Conservation (phyloP, 2,113 vertebrate species). For the Forbesichthys papilliferus region DNA sequence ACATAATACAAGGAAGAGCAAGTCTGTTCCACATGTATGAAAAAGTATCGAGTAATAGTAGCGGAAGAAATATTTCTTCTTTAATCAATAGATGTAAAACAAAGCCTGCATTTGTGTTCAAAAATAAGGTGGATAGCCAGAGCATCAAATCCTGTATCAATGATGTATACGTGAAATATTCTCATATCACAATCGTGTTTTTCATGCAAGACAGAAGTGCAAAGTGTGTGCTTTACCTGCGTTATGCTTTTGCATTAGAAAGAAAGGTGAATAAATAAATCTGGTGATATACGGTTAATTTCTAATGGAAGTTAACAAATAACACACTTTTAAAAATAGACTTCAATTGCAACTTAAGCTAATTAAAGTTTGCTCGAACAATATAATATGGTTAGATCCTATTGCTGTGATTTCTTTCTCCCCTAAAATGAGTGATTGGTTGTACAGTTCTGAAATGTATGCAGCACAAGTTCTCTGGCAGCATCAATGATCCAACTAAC, state of each 20-base stretch:
- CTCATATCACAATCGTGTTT: too few relatives aligned
- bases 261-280: neutral
- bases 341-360: too few relatives aligned
- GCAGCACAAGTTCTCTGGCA: neutral
- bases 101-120: too few relatives aligned
- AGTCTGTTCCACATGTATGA: neutral
- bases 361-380: too few relatives aligned
- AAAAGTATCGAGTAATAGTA: neutral
- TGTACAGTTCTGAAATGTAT: constrained; percentile 2
- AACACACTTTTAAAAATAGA: constrained; percentile 1
- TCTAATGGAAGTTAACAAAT: constrained; percentile 2
- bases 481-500: too few relatives aligned
- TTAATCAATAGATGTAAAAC: too few relatives aligned
- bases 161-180: too few relatives aligned
- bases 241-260: too few relatives aligned
- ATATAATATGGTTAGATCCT: neutral
- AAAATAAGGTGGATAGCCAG: too few relatives aligned
- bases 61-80: neutral
- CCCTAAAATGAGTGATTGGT: neutral
- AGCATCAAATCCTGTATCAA: too few relatives aligned
- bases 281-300: constrained; percentile 1
- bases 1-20: neutral
- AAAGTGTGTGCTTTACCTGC: too few relatives aligned
- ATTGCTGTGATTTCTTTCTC: neutral
- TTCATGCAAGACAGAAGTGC: too few relatives aligned